Evolutionary conservation across 2,797 vertebrate genomes (phyloP), one percentile per base, ranked within the genome.

Genomic region (Sebastes vulpes): DNA sequence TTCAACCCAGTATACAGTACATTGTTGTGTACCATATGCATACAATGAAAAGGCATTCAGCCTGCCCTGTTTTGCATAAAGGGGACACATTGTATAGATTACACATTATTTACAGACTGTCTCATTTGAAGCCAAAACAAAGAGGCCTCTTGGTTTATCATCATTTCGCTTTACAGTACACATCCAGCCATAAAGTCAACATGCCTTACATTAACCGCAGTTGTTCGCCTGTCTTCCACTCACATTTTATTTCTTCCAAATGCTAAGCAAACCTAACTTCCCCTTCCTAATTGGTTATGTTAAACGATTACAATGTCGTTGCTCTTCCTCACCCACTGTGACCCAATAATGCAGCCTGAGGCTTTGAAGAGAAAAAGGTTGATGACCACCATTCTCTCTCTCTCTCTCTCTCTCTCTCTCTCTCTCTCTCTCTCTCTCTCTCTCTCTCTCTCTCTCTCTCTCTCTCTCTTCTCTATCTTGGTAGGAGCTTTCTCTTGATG

Each of bases 361-460:
- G 69, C 80, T 90, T 92, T 92, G 88, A 91, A 90, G 92, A 82
- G 75, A 71, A 91, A 91, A 85, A 84, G 61, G 32, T 57, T 10
- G 56, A 76, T 68, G 75, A 76, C 69, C 25, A 35, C 77, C 31
- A 71, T 79, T 88, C 81, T 57, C 67, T 68, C 6, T 69, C 1
- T 46, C 42, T 46, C 26, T 26, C 26, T 26, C 26, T 26, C 5
- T 26, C 26, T 26, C 26, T 26, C 26, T 26, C 26, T 26, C 26
- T 26, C 26, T 26, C 26, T 5, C 5, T 26, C 26, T 26, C 25
- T 25, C 25, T 25, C 25, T 4, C 25, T 25, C 25, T 26, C 25
- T 26, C 25, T 26, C 25, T 26, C 25, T 26, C 25, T 26, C 25
- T 25, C 25, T 25, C 25, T 25, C 4, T 25, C 25, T 25, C 25